These are phyloP conservation scores for Buathra laborator DNA, from an alignment of 2,888 invertebrate species.

Conservation along the genomic window DNA sequence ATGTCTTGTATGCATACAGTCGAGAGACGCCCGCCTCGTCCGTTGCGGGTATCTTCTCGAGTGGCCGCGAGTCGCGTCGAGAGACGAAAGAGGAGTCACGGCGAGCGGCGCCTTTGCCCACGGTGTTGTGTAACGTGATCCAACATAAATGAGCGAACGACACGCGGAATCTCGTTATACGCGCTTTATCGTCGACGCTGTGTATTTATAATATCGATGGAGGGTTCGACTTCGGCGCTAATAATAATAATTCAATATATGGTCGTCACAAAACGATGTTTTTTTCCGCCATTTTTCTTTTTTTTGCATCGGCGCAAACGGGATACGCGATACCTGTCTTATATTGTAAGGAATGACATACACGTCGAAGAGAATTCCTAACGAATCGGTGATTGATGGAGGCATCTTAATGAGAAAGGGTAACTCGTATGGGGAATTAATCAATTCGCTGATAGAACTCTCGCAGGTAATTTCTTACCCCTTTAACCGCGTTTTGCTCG, in stretches of 20 bases:
- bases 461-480: too few species aligned
- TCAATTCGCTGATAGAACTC: too few species aligned
- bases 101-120: conserved; percentile 55
- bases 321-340: conserved; percentile 44
- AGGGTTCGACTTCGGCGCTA: conserved; percentile 45
- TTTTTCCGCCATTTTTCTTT: conserved; percentile 14
- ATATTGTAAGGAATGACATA: conserved; percentile 54
- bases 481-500: too few species aligned
- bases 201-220: conserved; percentile 65
- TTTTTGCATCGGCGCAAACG: not conserved
- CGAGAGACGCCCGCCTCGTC: not conserved
- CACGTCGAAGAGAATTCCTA: conserved; percentile 35
- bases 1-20: not conserved
- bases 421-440: too few species aligned
- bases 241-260: conserved; percentile 64
- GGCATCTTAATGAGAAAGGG: too few species aligned
- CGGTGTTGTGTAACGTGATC: conserved; percentile 65
- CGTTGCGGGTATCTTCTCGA: conserved; percentile 20
- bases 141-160: conserved; percentile 69
- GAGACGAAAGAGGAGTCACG: not conserved
- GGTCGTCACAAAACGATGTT: conserved; percentile 39
- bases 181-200: conserved; percentile 64
- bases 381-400: conserved; percentile 51
- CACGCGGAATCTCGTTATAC: conserved; percentile 67
- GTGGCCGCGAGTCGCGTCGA: conserved; percentile 16